phyloP scores from a whole-genome alignment of 2,888 invertebrate genomes.

The Saturnia japonica region DNA sequence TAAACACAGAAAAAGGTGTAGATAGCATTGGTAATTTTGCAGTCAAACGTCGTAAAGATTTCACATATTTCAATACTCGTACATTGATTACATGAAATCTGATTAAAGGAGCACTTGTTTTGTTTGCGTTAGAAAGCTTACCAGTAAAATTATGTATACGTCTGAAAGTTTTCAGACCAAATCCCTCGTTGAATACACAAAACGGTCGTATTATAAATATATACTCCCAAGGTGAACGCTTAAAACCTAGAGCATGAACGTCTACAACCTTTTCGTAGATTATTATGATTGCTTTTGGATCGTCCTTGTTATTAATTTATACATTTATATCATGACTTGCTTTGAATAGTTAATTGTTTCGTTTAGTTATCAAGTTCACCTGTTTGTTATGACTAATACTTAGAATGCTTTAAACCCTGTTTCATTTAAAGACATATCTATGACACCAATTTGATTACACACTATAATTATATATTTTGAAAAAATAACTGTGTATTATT shows the following conservation, averaged over 20 bases:
- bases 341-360: not conserved
- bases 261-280: constrained; percentile 44
- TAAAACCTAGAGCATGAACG: constrained; percentile 51
- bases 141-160: not conserved
- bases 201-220: constrained; percentile 13
- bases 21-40: not conserved
- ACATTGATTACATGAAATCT: not conserved
- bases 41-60: not conserved
- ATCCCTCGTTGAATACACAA: constrained; percentile 13
- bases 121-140: not conserved
- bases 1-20: not conserved
- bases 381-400: no score
- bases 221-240: constrained; percentile 45
- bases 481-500: no score
- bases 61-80: not conserved
- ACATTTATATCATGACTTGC: not conserved
- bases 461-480: no score
- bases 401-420: no score
- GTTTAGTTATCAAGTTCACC: not conserved
- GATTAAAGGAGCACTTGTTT: not conserved
- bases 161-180: constrained; percentile 14
- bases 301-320: not conserved
- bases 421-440: no score
- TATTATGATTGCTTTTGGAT: constrained; percentile 6
- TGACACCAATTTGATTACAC: no score